Evolutionary conservation across 1,140 invertebrate species (phyloP).

Genomic region (Drosophila bocqueti): DNA sequence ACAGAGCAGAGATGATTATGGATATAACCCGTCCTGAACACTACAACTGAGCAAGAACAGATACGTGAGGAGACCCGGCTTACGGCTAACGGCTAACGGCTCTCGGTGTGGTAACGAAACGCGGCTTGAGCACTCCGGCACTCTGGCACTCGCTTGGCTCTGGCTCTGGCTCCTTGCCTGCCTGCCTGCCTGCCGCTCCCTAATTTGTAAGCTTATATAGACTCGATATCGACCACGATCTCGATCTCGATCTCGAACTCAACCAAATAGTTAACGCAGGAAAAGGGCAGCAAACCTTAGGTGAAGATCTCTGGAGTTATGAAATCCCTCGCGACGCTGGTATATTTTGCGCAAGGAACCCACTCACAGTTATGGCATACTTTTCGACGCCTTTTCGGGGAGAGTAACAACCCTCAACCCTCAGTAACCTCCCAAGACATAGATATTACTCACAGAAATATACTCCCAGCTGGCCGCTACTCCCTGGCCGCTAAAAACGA

Average conservation of each 20-base stretch:
- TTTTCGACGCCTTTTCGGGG: conserved; percentile 3
- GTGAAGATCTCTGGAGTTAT: not conserved
- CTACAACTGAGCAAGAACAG: conserved; percentile 3
- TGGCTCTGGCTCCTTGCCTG: too few species aligned
- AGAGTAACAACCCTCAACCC: not conserved
- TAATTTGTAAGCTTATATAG: conserved; percentile 34
- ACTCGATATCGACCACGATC: conserved; percentile 8
- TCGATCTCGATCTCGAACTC: conserved; percentile 6
- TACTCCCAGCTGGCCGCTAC: conserved; percentile 23
- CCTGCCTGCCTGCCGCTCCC: conserved; percentile 1
- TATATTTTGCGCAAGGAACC: conserved; percentile 10
- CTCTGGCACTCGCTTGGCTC: conserved; percentile 40
- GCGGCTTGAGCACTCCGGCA: conserved; percentile 43
- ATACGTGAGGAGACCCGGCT: not conserved
- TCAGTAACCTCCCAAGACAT: not conserved
- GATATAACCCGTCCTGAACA: conserved; percentile 47
- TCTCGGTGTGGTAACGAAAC: conserved; percentile 6
- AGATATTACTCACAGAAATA: conserved; percentile 5
- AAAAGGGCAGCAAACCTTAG: not conserved
- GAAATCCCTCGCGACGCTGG: not conserved
- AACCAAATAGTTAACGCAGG: conserved; percentile 39
- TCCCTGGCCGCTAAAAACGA: conserved; percentile 44
- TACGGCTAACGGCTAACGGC: not conserved
- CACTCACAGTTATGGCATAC: conserved; percentile 1
- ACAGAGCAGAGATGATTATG: conserved; percentile 25